Conservation (phyloP, 1,140 invertebrate species). For the Sogatella furcifera region DNA sequence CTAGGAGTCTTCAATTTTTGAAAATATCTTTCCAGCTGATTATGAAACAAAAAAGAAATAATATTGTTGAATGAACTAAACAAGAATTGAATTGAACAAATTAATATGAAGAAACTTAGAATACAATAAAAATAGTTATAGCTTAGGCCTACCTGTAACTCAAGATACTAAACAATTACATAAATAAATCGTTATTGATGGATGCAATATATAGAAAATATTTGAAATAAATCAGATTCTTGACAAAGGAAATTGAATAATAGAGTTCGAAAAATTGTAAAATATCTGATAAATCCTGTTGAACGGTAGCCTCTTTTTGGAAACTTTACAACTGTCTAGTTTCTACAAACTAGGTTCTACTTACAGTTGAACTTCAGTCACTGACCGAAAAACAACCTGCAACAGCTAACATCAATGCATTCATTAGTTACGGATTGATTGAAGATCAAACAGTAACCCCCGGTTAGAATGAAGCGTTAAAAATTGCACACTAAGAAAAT, state of each 20-base stretch:
- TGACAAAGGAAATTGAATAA: too few relatives aligned
- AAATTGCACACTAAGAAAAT: not conserved
- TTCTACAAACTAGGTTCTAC: not conserved
- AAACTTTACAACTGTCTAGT: not conserved
- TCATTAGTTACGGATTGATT: not conserved
- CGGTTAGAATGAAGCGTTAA: not conserved
- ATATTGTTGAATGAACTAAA: not conserved
- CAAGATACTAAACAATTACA: too few relatives aligned
- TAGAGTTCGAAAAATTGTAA: too few relatives aligned
- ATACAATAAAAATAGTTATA: too few relatives aligned
- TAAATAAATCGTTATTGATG: too few relatives aligned
- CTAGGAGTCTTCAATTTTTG: conserved; percentile 80
- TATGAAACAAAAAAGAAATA: conserved; percentile 12
- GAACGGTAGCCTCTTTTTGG: too few relatives aligned
- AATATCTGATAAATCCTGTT: too few relatives aligned
- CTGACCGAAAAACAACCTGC: not conserved
- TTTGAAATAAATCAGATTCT: too few relatives aligned
- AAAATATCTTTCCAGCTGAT: conserved; percentile 84
- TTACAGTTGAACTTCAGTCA: not conserved
- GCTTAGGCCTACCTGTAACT: too few relatives aligned
- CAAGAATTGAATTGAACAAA: too few relatives aligned
- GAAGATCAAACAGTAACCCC: not conserved
- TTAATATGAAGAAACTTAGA: too few relatives aligned
- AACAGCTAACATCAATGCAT: not conserved
- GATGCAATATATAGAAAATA: too few relatives aligned